A percentile compares a stretch with the other conserved stretches of the same genome.
phyloP scores from a whole-genome alignment of 2,797 vertebrate species.

The Anomalospiza imberbis region DNA sequence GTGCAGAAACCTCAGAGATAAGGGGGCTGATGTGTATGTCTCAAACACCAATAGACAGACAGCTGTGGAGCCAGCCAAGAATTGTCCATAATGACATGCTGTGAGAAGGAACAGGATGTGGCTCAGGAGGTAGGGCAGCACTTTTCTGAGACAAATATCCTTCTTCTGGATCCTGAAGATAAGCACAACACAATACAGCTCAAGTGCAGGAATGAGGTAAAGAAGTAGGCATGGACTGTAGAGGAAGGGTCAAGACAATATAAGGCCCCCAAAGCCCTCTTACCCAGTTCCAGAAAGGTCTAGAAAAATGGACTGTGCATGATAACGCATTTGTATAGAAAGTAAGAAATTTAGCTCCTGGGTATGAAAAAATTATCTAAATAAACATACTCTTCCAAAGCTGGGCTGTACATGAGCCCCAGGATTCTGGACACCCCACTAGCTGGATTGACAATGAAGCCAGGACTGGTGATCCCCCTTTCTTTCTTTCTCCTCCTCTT shows the following conservation, averaged over 20 bases:
- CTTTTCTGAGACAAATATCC: neutral
- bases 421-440: neutral
- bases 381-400: neutral
- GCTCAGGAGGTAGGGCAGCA: neutral
- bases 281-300: neutral
- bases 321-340: neutral
- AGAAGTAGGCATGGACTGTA: neutral
- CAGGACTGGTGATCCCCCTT: neutral
- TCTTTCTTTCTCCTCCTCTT: neutral
- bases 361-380: neutral
- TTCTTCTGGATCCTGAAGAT: neutral
- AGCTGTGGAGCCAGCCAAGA: neutral
- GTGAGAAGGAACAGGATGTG: neutral
- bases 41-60: neutral
- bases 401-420: neutral
- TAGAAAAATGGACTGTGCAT: neutral
- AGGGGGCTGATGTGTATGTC: neutral
- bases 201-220: neutral
- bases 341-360: neutral
- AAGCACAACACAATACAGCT: neutral
- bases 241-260: neutral
- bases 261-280: neutral
- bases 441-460: neutral
- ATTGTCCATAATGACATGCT: neutral
- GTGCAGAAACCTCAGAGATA: neutral